These are phyloP conservation scores for Nibea coibor DNA, from an alignment of 2,113 vertebrate genomes.

Conservation along the genomic window DNA sequence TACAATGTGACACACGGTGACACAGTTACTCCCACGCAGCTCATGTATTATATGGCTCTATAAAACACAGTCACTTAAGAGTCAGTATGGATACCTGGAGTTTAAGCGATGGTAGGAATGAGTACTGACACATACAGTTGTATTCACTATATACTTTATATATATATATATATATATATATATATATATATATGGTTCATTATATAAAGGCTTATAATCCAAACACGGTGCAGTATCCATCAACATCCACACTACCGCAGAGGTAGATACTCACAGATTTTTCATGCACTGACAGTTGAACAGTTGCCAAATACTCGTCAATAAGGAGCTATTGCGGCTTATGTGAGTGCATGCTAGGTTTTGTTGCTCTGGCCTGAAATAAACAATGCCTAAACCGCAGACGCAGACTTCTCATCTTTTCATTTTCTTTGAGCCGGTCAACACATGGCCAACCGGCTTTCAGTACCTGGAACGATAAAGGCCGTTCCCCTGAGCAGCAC, in stretches of 20 bases:
- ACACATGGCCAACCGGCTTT: conserved; percentile 22
- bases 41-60: conserved; percentile 15
- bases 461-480: conserved; percentile 53
- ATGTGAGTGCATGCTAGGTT: not conserved
- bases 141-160: not conserved
- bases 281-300: not conserved
- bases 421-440: conserved; percentile 27
- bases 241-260: not conserved
- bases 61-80: conserved; percentile 1
- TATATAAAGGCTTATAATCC: not conserved
- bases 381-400: conserved; percentile 24
- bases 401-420: conserved; percentile 26
- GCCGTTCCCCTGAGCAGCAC: conserved; percentile 35
- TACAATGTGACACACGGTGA: not conserved
- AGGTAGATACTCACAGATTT: not conserved
- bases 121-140: not conserved
- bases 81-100: not conserved
- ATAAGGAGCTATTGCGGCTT: not conserved
- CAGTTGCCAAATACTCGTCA: conserved; percentile 5
- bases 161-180: too few relatives aligned
- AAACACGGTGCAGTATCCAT: not conserved
- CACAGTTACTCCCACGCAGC: not conserved
- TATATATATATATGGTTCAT: not conserved
- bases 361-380: conserved; percentile 9
- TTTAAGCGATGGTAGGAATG: not conserved